Base-by-base conservation (phyloP, 2,797 vertebrate species). In the Anableps anableps region DNA sequence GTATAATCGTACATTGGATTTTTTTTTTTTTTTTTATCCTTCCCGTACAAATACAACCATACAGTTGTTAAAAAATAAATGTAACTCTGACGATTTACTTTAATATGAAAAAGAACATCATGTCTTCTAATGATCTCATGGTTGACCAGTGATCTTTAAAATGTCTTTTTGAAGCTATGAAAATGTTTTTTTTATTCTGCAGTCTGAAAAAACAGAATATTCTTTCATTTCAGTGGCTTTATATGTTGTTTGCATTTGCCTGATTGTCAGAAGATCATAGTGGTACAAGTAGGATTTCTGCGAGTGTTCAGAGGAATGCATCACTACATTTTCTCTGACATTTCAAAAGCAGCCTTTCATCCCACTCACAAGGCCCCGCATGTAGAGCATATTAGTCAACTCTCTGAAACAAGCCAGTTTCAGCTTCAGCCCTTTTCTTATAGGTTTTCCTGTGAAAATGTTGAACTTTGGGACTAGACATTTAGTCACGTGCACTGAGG, bases 261-360 rank as follows among this genome's bases (percentile, higher is more conserved):
- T 74, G 34, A 23, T 74, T 26, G n/a, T 38, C 50, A 71, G 23
- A n/a, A 19, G 43, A 45, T 78, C 79, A 51, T 73, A 71, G 77
- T 5, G 73, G 53, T 68, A 53, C 38, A 53, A 66, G 43, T 29
- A 41, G 26, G 29, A 62, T 11, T 79, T 78, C 19, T 77, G 17
- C 50, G 45, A 76, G 75, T 78, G 76, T 50, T 77, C 66, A 48
- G 64, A 82, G 74, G 72, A 66, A 43, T 78, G 72, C 74, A 77
- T 79, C 73, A 29, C 74, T 80, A 51, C 45, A 77, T 84, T 88
- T 80, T 77, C 68, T 68, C 74, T 85, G 86, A 88, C 87, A 89
- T 93, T 92, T 92, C 78, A 88, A 88, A 89, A 85, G 78, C 80
- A 80, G 31, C 53, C 84, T 90, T 92, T 93, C 79, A 90, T 94